Evolutionary conservation across 2,113 vertebrate species (phyloP).

Genomic region (Engystomops pustulosus): DNA sequence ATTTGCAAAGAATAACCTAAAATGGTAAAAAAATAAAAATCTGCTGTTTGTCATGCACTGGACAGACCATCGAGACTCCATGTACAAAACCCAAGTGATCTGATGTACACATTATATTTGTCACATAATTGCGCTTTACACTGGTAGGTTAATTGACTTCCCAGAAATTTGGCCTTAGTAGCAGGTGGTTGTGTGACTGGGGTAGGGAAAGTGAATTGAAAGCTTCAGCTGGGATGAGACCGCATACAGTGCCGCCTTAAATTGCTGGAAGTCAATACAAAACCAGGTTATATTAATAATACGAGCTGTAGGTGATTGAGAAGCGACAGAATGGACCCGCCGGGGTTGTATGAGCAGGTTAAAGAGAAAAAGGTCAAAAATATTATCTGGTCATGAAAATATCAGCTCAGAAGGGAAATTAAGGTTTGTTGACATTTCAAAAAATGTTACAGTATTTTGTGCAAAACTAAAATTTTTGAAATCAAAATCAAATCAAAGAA

Average conservation of each 20-base stretch:
- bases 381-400: too few species aligned
- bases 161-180: neutral
- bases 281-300: neutral
- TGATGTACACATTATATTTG: neutral
- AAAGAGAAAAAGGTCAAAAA: too few species aligned
- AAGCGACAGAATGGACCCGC: neutral
- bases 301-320: neutral
- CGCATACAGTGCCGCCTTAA: neutral
- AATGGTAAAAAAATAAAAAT: too few species aligned
- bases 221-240: neutral
- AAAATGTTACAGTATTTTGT: too few species aligned
- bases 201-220: constrained; percentile 1
- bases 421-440: too few species aligned
- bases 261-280: neutral
- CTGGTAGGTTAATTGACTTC: constrained; percentile 20
- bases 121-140: neutral
- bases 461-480: too few species aligned
- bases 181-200: neutral
- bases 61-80: neutral
- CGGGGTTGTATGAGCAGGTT: too few species aligned
- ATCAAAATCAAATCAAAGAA: too few species aligned
- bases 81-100: constrained; percentile 6
- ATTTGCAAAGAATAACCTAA: too few species aligned
- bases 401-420: too few species aligned
- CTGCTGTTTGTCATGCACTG: neutral